Percentiles rank a stretch among this genome's conserved stretches.
Conservation (phyloP, 2,888 invertebrate genomes). For the Sylvicola cinctus region DNA sequence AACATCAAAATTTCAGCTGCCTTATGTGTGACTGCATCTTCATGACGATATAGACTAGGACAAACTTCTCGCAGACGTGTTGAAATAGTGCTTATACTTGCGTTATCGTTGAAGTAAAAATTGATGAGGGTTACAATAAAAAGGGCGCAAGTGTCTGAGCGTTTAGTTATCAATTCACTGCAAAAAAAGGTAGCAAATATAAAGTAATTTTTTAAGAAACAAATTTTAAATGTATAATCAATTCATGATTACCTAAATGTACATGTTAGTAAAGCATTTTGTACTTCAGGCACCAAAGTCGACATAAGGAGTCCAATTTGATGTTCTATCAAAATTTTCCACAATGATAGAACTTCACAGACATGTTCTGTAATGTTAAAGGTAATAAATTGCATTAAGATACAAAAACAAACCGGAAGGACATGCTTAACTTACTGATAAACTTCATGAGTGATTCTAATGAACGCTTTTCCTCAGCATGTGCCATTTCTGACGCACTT, state of each 20-base stretch:
- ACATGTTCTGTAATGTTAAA: slow-evolving; percentile 33
- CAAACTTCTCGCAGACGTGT: slow-evolving; percentile 71
- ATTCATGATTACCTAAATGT: slow-evolving; percentile 30
- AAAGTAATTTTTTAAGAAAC: background rate
- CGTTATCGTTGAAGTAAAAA: slow-evolving; percentile 85
- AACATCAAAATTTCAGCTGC: slow-evolving; percentile 75
- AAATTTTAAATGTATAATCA: too few relatives aligned
- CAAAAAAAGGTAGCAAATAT: too few relatives aligned
- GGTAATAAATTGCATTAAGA: slow-evolving; percentile 1
- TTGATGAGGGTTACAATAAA: slow-evolving; percentile 73
- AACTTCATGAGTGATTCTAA: slow-evolving; percentile 54
- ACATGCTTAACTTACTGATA: slow-evolving; percentile 28
- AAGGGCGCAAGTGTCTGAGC: slow-evolving; percentile 38
- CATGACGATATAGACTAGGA: slow-evolving; percentile 79
- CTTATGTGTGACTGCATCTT: slow-evolving; percentile 93
- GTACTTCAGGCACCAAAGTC: slow-evolving; percentile 44
- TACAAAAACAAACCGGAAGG: background rate
- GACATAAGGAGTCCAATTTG: slow-evolving; percentile 46
- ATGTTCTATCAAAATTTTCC: slow-evolving; percentile 84
- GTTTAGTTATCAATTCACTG: slow-evolving; percentile 28
- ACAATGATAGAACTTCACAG: slow-evolving; percentile 77
- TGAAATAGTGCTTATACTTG: slow-evolving; percentile 83
- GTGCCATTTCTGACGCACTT: slow-evolving; percentile 25
- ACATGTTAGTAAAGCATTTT: slow-evolving; percentile 37
- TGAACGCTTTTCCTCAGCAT: slow-evolving; percentile 51